These are phyloP conservation scores for Oscheius sp. DNA, from an alignment of 1,140 invertebrate species.

Conservation along the genomic window DNA sequence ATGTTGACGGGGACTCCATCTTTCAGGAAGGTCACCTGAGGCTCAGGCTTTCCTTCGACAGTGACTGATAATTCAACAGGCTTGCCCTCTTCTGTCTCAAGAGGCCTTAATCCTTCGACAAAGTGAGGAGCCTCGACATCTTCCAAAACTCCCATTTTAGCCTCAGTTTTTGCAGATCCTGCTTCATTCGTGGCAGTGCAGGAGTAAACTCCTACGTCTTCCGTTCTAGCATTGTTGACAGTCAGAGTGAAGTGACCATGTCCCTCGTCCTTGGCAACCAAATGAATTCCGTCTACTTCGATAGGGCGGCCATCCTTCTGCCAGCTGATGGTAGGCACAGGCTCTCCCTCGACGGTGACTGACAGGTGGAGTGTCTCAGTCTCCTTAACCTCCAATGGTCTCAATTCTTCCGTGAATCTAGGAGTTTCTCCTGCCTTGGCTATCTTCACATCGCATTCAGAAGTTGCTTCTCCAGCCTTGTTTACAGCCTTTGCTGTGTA, in stretches of 20 bases:
- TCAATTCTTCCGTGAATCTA: slow-evolving; percentile 45
- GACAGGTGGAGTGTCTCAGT: slow-evolving; percentile 74
- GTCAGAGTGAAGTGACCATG: slow-evolving; percentile 28
- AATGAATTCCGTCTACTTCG: slow-evolving; percentile 63
- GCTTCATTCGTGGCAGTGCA: slow-evolving; percentile 50
- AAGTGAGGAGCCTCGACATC: slow-evolving; percentile 61
- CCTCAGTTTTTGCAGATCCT: slow-evolving; percentile 46
- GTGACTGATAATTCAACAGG: slow-evolving; percentile 72
- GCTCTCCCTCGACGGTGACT: slow-evolving; percentile 76
- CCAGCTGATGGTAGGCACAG: slow-evolving; percentile 78
- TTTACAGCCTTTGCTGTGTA: slow-evolving; percentile 40
- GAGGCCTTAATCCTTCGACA: slow-evolving; percentile 58
- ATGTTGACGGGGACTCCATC: slow-evolving; percentile 37
- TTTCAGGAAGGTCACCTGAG: slow-evolving; percentile 58
- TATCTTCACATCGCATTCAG: slow-evolving; percentile 15
- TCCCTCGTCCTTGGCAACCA: slow-evolving; percentile 36
- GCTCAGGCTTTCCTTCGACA: slow-evolving; percentile 77
- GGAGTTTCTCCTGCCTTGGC: slow-evolving; percentile 41
- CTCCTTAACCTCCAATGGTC: slow-evolving; percentile 66
- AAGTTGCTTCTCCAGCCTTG: slow-evolving; percentile 23
- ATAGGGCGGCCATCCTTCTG: slow-evolving; percentile 74
- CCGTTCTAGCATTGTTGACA: slow-evolving; percentile 27
- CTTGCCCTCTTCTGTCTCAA: slow-evolving; percentile 49
- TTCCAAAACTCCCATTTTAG: slow-evolving; percentile 63
- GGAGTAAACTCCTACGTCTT: slow-evolving; percentile 38